A percentile compares a stretch with the other conserved stretches of the same genome.
Evolutionary conservation across 2,113 vertebrate genomes (phyloP).

Genomic region (Rhineura floridana): DNA sequence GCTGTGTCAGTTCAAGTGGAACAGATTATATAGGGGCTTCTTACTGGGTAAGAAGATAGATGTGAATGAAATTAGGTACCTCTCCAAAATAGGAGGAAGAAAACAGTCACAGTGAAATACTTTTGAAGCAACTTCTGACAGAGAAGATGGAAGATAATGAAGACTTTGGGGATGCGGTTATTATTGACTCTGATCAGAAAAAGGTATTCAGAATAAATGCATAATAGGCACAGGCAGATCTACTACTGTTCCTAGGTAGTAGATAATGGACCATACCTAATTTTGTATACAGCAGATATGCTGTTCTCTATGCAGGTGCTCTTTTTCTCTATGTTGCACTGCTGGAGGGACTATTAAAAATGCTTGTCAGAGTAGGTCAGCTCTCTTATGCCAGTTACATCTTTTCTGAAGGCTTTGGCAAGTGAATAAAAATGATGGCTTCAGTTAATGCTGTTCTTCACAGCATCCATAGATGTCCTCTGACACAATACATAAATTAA

Average conservation of each 20-base stretch:
- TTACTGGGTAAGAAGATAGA: neutral
- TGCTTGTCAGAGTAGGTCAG: neutral
- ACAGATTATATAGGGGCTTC: neutral
- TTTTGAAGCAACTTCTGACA: neutral
- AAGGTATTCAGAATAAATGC: neutral
- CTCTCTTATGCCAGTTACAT: neutral
- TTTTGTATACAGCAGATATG: neutral
- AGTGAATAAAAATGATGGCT: neutral
- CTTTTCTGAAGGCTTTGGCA: neutral
- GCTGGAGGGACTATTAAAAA: neutral
- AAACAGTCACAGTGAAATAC: neutral
- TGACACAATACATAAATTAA: neutral
- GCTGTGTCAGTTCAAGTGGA: neutral
- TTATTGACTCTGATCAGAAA: neutral
- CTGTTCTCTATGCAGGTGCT: rapidly evolving
- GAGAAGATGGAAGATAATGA: slow-evolving; percentile 12
- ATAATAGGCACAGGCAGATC: rapidly evolving
- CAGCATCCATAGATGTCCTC: neutral
- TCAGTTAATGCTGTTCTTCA: neutral
- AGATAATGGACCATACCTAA: neutral
- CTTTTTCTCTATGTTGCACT: neutral
- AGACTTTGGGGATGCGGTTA: neutral
- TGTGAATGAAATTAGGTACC: neutral
- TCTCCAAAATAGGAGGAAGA: neutral
- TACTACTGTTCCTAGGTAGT: neutral